Evolutionary conservation across 2,888 invertebrate genomes (phyloP).

Genomic region (Autographa pulchrina): DNA sequence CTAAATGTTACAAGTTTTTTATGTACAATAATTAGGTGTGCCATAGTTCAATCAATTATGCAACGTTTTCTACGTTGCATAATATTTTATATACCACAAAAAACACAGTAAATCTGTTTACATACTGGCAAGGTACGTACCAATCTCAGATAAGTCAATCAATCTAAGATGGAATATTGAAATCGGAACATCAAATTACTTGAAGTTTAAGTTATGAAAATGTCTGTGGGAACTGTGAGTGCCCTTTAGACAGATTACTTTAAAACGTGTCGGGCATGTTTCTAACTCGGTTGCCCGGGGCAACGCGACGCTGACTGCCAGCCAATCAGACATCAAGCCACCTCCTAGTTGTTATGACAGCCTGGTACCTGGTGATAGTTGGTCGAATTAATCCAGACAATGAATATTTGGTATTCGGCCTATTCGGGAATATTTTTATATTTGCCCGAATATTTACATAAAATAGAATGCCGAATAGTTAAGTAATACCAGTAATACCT

Average conservation of each 20-base stretch:
- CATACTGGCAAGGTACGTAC: not conserved
- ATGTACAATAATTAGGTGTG: too few species aligned
- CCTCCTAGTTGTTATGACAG: slow-evolving; percentile 5
- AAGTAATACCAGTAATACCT: too few species aligned
- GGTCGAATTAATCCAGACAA: too few species aligned
- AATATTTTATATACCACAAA: too few species aligned
- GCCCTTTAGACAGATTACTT: not conserved
- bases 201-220: not conserved
- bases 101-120: too few species aligned
- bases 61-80: too few species aligned
- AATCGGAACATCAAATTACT: not conserved
- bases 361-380: slow-evolving; percentile 14
- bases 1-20: too few species aligned
- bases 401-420: too few species aligned
- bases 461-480: too few species aligned
- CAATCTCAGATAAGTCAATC: not conserved
- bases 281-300: slow-evolving; percentile 17
- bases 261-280: not conserved
- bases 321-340: not conserved
- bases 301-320: slow-evolving; percentile 33
- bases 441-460: too few species aligned
- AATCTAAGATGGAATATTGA: not conserved
- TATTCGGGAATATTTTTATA: too few species aligned
- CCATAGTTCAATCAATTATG: too few species aligned
- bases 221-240: not conserved